Evolutionary conservation across 1,140 invertebrate genomes (phyloP).

Genomic region (Achatina immaculata): DNA sequence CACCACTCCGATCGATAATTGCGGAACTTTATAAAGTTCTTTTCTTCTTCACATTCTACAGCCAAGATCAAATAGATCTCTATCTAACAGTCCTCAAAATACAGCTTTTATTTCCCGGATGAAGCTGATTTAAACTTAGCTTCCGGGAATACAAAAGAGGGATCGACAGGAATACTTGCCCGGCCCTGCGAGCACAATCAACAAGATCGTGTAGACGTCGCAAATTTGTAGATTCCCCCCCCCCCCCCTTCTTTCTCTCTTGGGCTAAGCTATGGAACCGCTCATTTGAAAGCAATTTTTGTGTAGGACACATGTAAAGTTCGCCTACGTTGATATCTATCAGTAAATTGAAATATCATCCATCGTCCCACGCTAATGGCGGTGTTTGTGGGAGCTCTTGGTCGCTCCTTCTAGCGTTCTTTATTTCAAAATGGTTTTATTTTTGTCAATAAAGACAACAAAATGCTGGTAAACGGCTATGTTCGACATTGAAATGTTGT

Average conservation of each 20-base stretch:
- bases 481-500: no score
- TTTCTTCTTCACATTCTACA: no score
- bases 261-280: neutral
- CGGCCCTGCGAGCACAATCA: no score
- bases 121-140: neutral
- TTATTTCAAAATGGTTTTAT: no score
- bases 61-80: neutral
- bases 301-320: neutral
- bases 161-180: neutral
- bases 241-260: neutral
- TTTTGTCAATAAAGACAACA: no score
- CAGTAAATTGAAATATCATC: neutral
- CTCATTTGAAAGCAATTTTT: no score
- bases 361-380: no score
- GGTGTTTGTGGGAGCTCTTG: no score
- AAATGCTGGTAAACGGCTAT: no score
- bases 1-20: no score
- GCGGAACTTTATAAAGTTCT: no score
- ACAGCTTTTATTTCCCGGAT: neutral
- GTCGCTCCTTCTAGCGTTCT: no score
- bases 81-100: neutral
- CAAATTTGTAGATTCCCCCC: neutral
- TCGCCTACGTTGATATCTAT: neutral
- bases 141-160: neutral
- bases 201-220: neutral